These are phyloP conservation scores for Larimichthys polyactis DNA, from an alignment of 2,113 vertebrate genomes.

Conservation along the genomic window DNA sequence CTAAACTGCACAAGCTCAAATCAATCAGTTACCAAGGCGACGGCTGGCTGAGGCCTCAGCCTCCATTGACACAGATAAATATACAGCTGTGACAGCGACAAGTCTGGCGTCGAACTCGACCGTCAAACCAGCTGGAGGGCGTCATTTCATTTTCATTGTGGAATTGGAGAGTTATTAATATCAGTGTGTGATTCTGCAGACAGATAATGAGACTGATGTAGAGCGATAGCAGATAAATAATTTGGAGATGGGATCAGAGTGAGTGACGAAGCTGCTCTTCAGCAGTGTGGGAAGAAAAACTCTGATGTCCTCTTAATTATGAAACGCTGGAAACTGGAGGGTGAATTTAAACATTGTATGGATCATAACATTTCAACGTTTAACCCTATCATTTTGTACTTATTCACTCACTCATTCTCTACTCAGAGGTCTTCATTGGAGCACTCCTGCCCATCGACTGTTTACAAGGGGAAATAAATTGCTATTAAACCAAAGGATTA, in stretches of 20 bases:
- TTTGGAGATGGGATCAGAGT: conserved; percentile 20
- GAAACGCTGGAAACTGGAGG: neutral
- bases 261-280: conserved; percentile 15
- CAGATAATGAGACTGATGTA: conserved; percentile 57
- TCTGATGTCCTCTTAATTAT: conserved; percentile 12
- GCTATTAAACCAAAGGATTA: conserved; percentile 3
- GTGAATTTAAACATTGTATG: neutral
- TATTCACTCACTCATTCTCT: neutral
- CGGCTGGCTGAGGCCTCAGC: conserved; percentile 28
- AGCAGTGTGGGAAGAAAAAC: neutral
- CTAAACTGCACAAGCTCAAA: conserved; percentile 20
- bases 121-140: conserved; percentile 63
- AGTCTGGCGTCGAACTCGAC: conserved; percentile 64
- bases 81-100: conserved; percentile 57
- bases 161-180: conserved; percentile 61
- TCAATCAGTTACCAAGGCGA: conserved; percentile 73
- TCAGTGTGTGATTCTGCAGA: conserved; percentile 43
- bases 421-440: neutral
- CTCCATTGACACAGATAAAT: conserved; percentile 55
- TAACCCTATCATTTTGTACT: neutral
- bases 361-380: neutral
- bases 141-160: conserved; percentile 62
- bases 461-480: neutral
- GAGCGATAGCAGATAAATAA: conserved; percentile 49
- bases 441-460: neutral